phyloP scores from a whole-genome alignment of 2,888 invertebrate species.

The Epinotia bilunana region DNA sequence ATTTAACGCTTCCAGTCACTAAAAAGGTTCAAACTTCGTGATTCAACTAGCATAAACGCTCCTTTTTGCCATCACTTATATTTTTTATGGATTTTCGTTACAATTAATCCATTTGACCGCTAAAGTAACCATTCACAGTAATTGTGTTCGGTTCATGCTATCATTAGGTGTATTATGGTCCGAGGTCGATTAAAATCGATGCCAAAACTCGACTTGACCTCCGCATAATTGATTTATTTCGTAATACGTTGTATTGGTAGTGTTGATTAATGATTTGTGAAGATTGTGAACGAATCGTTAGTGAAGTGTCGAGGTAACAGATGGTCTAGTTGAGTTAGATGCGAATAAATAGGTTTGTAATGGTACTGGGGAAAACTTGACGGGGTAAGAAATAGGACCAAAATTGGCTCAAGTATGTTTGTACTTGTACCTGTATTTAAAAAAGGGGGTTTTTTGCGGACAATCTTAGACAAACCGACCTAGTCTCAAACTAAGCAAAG shows the following conservation, averaged over 20 bases:
- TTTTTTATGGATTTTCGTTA: slow-evolving; percentile 8
- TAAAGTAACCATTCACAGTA: slow-evolving; percentile 20
- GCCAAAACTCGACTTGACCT: slow-evolving; percentile 35
- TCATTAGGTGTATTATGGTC: slow-evolving; percentile 17
- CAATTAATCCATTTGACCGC: slow-evolving; percentile 33
- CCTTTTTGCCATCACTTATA: slow-evolving; percentile 1
- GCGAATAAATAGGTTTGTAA: neutral
- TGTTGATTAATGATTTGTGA: slow-evolving; percentile 29
- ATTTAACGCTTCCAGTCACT: neutral
- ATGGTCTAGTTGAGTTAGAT: neutral
- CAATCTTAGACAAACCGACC: no score
- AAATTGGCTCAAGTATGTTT: no score
- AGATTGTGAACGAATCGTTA: slow-evolving; percentile 7
- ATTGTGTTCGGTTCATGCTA: slow-evolving; percentile 25
- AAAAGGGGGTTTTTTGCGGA: no score
- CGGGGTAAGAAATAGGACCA: no score
- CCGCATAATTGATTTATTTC: slow-evolving; percentile 30
- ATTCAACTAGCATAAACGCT: slow-evolving; percentile 2
- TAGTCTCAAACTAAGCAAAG: no score
- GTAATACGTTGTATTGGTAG: slow-evolving; percentile 28
- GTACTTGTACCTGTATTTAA: no score
- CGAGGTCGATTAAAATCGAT: slow-evolving; percentile 35
- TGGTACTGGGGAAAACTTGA: no score
- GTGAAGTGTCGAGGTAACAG: neutral
- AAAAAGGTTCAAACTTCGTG: neutral